These are phyloP conservation scores for Spodoptera frugiperda DNA, from an alignment of 1,140 invertebrate genomes.

Conservation along the genomic window DNA sequence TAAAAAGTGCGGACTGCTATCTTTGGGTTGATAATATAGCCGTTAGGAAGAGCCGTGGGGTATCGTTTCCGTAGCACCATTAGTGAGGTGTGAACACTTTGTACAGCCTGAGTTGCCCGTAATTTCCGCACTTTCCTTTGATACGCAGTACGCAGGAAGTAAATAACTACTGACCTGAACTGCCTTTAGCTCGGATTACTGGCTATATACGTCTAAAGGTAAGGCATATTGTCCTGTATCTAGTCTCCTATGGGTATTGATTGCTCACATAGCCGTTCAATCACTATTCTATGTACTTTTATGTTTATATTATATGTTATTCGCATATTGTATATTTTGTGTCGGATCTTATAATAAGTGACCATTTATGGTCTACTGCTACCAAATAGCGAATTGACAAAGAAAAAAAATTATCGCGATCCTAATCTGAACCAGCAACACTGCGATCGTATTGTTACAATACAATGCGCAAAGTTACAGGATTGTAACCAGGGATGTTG, in stretches of 20 bases:
- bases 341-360: too few relatives aligned
- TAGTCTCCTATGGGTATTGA: not conserved
- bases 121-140: conserved; percentile 45
- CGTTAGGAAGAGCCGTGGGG: conserved; percentile 5
- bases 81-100: conserved; percentile 31
- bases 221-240: not conserved
- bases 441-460: too few relatives aligned
- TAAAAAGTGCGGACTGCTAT: conserved; percentile 19
- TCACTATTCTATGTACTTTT: too few relatives aligned
- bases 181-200: not conserved
- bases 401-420: too few relatives aligned
- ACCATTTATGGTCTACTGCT: too few relatives aligned
- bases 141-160: conserved; percentile 39
- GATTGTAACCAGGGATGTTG: too few relatives aligned
- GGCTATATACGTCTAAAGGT: not conserved
- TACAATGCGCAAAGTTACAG: too few relatives aligned
- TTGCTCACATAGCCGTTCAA: too few relatives aligned
- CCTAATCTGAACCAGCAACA: too few relatives aligned
- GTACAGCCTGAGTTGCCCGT: conserved; percentile 23
- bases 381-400: too few relatives aligned
- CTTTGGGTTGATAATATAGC: conserved; percentile 5
- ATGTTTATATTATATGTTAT: too few relatives aligned
- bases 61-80: conserved; percentile 28
- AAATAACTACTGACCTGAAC: conserved; percentile 23
- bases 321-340: too few relatives aligned